Evolutionary conservation across 2,888 invertebrate species (phyloP).

Genomic region (Yponomeuta cagnagella): DNA sequence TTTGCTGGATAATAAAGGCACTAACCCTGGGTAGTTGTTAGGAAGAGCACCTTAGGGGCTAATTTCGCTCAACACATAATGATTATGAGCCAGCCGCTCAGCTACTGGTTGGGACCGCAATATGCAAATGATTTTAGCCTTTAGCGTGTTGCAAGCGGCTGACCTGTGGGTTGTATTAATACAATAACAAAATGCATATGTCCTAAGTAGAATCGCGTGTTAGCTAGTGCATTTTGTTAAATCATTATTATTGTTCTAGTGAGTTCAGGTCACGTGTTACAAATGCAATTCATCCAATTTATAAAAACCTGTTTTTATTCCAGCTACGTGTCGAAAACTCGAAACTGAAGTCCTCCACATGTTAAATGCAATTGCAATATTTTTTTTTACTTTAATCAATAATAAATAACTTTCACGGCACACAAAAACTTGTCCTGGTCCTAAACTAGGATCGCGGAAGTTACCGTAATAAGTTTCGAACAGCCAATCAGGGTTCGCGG

Average conservation of each 20-base stretch:
- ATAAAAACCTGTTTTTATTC: background rate
- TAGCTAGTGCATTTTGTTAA: background rate
- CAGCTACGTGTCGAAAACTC: background rate
- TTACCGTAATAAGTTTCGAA: too few relatives aligned
- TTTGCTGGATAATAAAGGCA: constrained; percentile 64
- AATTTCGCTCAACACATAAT: constrained; percentile 66
- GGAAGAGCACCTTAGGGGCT: constrained; percentile 69
- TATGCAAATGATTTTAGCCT: constrained; percentile 72
- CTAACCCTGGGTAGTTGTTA: constrained; percentile 44
- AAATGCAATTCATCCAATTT: background rate
- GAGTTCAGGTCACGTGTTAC: background rate
- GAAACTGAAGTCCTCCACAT: background rate
- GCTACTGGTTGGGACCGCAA: constrained; percentile 51
- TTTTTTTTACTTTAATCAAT: too few relatives aligned
- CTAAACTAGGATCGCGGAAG: too few relatives aligned
- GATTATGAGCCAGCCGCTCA: constrained; percentile 55
- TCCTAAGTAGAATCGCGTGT: constrained; percentile 5
- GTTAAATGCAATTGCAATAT: too few relatives aligned
- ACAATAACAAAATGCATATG: constrained; percentile 27
- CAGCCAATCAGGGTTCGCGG: too few relatives aligned
- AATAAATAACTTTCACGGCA: too few relatives aligned
- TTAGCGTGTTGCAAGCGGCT: constrained; percentile 41
- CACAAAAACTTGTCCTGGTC: too few relatives aligned
- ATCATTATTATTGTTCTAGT: background rate
- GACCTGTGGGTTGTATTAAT: constrained; percentile 35